Percentiles rank a stretch among this genome's conserved stretches.
Conservation (phyloP, 2,888 invertebrate species). For the Dyspetes luteomarginatus region DNA sequence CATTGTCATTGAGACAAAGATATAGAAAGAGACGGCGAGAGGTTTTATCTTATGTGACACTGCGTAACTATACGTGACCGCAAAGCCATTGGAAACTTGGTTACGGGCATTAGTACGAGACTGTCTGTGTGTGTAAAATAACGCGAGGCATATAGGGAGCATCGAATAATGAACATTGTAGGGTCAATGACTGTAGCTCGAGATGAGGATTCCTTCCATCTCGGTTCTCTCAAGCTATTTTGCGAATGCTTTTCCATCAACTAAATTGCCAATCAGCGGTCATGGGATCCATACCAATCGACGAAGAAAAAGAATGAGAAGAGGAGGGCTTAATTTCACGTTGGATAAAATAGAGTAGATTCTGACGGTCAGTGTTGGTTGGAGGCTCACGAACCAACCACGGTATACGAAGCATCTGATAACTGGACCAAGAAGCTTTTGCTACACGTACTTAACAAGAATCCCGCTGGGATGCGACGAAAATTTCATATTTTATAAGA, state of each 20-base stretch:
- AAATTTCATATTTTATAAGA: conserved; percentile 33
- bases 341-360: conserved; percentile 2
- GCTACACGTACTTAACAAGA: conserved; percentile 23
- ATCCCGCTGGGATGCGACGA: conserved; percentile 26
- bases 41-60: conserved; percentile 51
- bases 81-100: conserved; percentile 39
- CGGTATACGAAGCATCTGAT: background rate
- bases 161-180: background rate
- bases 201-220: no score
- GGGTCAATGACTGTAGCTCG: background rate
- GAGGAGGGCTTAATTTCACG: background rate
- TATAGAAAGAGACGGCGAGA: no score
- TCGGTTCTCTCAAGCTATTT: background rate
- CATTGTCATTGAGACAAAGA: conserved; percentile 33
- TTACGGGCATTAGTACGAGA: background rate
- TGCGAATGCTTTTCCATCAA: background rate
- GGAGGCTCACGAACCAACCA: conserved; percentile 8
- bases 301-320: background rate
- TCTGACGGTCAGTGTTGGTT: conserved; percentile 29
- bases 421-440: conserved; percentile 9
- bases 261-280: conserved; percentile 20
- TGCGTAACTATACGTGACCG: conserved; percentile 45
- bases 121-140: background rate
- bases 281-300: background rate
- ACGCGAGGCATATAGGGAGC: background rate